Percentiles rank a stretch among this genome's conserved stretches.
Evolutionary conservation across 2,888 invertebrate species (phyloP).

Genomic region (Palloptera scutellata): DNA sequence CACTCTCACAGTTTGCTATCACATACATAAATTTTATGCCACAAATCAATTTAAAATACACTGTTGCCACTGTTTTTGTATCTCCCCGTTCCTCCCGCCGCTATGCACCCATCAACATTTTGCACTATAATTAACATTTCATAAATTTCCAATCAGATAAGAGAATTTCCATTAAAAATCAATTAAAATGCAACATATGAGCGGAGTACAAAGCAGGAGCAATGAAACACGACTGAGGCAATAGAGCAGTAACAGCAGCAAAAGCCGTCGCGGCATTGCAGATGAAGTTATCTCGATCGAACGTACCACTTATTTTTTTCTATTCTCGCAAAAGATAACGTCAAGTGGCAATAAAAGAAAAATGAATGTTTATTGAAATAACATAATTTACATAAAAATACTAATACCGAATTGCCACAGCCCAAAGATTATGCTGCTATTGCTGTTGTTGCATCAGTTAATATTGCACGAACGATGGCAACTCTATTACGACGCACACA

Average conservation of each 20-base stretch:
- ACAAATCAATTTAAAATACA: slow-evolving; percentile 1
- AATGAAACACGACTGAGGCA: not conserved
- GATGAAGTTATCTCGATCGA: slow-evolving; percentile 52
- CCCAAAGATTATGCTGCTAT: slow-evolving; percentile 20
- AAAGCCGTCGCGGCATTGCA: slow-evolving; percentile 6
- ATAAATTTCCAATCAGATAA: slow-evolving; percentile 54
- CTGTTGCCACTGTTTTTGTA: not conserved
- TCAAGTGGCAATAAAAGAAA: slow-evolving; percentile 52
- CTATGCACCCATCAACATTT: not conserved
- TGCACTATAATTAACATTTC: slow-evolving; percentile 54
- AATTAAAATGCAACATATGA: slow-evolving; percentile 49
- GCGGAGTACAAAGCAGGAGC: not conserved
- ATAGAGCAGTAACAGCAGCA: slow-evolving; percentile 6
- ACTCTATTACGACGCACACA: too few relatives aligned
- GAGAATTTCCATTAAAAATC: slow-evolving; percentile 56
- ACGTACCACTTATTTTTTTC: slow-evolving; percentile 49
- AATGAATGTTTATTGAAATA: slow-evolving; percentile 49
- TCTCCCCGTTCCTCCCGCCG: not conserved
- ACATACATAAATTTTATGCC: not conserved
- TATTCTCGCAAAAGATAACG: slow-evolving; percentile 44
- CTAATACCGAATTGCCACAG: slow-evolving; percentile 49
- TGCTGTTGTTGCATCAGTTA: slow-evolving; percentile 32
- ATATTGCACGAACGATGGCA: too few relatives aligned
- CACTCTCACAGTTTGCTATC: too few relatives aligned
- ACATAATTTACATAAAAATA: slow-evolving; percentile 53